Conservation (phyloP, 2,113 vertebrate genomes). For the Elachura formosa region DNA sequence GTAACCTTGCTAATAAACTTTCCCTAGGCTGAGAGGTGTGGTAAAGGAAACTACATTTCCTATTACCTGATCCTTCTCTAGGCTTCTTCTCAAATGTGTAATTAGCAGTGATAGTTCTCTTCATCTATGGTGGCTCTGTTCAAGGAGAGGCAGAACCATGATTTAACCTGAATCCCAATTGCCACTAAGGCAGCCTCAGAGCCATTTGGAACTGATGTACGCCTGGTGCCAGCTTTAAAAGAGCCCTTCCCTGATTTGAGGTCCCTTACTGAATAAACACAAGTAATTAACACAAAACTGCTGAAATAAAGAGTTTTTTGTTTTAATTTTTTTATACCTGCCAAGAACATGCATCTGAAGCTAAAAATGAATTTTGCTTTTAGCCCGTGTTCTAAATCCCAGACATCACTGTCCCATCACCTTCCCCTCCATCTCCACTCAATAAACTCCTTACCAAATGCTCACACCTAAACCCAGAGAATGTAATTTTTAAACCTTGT, state of each 20-base stretch:
- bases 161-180: background rate
- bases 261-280: background rate
- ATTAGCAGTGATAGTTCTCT: background rate
- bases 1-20: slow-evolving; percentile 25
- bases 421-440: background rate
- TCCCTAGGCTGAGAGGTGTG: background rate
- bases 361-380: background rate
- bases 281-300: background rate
- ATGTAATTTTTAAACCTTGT: background rate
- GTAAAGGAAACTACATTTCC: background rate
- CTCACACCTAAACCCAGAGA: background rate
- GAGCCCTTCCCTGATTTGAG: background rate
- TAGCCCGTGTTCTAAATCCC: background rate
- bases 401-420: background rate
- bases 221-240: background rate
- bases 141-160: background rate
- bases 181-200: background rate
- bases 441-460: background rate
- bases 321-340: background rate
- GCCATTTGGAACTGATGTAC: background rate
- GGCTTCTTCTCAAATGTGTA: background rate
- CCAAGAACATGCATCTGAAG: background rate
- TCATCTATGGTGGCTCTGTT: background rate
- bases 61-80: background rate
- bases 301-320: background rate